phyloP scores from a whole-genome alignment of 2,113 vertebrate genomes.

The Onychostoma macrolepis region DNA sequence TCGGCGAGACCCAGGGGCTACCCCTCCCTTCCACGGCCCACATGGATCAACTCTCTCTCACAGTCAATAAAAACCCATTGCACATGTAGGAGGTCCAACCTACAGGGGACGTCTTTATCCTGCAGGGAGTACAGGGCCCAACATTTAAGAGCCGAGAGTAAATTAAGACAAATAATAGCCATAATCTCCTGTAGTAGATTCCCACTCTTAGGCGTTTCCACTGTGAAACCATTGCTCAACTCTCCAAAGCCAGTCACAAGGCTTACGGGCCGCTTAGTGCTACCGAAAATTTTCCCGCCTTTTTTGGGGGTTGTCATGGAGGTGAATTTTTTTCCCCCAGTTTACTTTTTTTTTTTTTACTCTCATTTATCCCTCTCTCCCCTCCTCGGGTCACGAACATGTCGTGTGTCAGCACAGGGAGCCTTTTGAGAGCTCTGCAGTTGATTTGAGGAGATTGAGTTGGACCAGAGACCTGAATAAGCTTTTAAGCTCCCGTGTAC shows the following conservation, averaged over 20 bases:
- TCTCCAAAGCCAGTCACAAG: slow-evolving; percentile 5
- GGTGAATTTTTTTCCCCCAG: background rate
- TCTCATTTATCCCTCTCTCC: background rate
- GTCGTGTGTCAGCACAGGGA: slow-evolving; percentile 36
- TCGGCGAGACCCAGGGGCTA: slow-evolving; percentile 41
- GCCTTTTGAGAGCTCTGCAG: slow-evolving; percentile 38
- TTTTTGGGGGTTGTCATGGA: background rate
- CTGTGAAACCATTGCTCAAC: background rate
- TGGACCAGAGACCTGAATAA: slow-evolving; percentile 65
- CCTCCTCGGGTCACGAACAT: slow-evolving; percentile 50
- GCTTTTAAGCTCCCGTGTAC: slow-evolving; percentile 74
- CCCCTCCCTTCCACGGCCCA: slow-evolving; percentile 26
- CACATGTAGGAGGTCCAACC: slow-evolving; percentile 45
- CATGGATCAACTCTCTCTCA: slow-evolving; percentile 29
- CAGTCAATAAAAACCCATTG: slow-evolving; percentile 54
- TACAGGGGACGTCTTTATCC: slow-evolving; percentile 54
- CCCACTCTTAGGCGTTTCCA: background rate
- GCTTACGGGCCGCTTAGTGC: background rate
- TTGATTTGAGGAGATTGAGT: slow-evolving; percentile 44
- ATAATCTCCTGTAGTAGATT: slow-evolving; percentile 37
- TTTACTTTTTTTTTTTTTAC: slow-evolving; percentile 17
- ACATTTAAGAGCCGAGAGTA: slow-evolving; percentile 48
- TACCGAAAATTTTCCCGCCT: background rate
- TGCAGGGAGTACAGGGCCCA: slow-evolving; percentile 45
- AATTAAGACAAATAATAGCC: slow-evolving; percentile 59